phyloP scores from a whole-genome alignment of 2,113 vertebrate genomes.

The Hippocampus barbouri region DNA sequence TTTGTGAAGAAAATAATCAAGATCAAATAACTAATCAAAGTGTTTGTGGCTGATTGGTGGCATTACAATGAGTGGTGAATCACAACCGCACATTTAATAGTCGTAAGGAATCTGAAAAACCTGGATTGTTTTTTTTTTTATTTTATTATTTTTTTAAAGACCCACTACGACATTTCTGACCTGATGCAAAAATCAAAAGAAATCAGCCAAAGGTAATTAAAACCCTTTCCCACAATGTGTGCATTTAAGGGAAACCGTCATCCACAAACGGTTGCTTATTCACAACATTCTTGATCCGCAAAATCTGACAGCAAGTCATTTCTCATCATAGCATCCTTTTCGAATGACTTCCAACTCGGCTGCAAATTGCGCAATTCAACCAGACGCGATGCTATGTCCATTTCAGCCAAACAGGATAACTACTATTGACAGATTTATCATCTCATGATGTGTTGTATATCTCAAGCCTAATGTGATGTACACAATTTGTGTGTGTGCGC shows the following conservation, averaged over 20 bases:
- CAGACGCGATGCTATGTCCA: not conserved
- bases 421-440: constrained; percentile 6
- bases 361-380: not conserved
- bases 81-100: not conserved
- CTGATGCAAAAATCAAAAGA: too few relatives aligned
- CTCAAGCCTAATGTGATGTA: constrained; percentile 1
- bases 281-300: too few relatives aligned
- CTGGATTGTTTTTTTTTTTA: not conserved
- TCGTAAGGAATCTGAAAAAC: constrained; percentile 6
- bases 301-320: too few relatives aligned
- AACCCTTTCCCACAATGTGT: too few relatives aligned
- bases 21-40: constrained; percentile 8
- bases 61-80: constrained; percentile 16
- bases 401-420: not conserved
- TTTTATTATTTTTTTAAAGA: too few relatives aligned
- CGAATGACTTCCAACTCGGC: not conserved
- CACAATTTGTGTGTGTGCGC: constrained; percentile 4
- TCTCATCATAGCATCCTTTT: not conserved
- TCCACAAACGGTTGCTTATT: too few relatives aligned
- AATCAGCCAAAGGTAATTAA: too few relatives aligned
- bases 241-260: too few relatives aligned
- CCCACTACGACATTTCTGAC: too few relatives aligned
- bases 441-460: constrained; percentile 2
- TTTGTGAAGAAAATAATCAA: constrained; percentile 9
- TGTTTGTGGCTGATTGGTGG: constrained; percentile 8